Evolutionary conservation across 2,888 invertebrate genomes (phyloP).

Genomic region (Ptychoptera contaminata): DNA sequence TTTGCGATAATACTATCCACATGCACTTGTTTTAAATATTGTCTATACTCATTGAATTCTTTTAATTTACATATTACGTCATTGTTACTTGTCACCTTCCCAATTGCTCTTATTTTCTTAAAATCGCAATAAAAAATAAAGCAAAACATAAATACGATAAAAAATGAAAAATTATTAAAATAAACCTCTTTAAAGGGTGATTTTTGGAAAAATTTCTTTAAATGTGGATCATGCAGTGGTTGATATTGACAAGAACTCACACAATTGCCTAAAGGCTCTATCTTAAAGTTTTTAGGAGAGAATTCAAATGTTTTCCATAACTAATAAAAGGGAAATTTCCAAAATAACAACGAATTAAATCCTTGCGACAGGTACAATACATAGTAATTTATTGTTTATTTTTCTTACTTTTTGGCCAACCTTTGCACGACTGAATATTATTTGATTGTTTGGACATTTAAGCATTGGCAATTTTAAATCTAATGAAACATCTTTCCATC

Average conservation of each 20-base stretch:
- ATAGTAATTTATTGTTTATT: not conserved
- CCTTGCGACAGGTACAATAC: too few relatives aligned
- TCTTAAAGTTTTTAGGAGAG: not conserved
- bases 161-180: not conserved
- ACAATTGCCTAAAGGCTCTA: conserved; percentile 20
- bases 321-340: too few relatives aligned
- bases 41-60: conserved; percentile 47
- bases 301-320: too few relatives aligned
- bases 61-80: conserved; percentile 45
- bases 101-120: conserved; percentile 34
- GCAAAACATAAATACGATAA: not conserved
- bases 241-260: conserved; percentile 33
- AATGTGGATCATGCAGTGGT: conserved; percentile 40
- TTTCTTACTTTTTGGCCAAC: conserved; percentile 22
- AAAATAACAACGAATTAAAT: too few relatives aligned
- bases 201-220: conserved; percentile 35
- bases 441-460: conserved; percentile 26
- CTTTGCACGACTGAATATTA: conserved; percentile 27
- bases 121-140: conserved; percentile 15
- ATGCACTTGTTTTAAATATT: conserved; percentile 39
- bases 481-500: conserved; percentile 26
- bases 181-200: conserved; percentile 22
- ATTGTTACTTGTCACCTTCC: conserved; percentile 40
- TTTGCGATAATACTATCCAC: conserved; percentile 35
- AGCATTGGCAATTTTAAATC: conserved; percentile 28